These are phyloP conservation scores for Melospiza georgiana DNA, from an alignment of 2,113 vertebrate genomes.

Conservation along the genomic window DNA sequence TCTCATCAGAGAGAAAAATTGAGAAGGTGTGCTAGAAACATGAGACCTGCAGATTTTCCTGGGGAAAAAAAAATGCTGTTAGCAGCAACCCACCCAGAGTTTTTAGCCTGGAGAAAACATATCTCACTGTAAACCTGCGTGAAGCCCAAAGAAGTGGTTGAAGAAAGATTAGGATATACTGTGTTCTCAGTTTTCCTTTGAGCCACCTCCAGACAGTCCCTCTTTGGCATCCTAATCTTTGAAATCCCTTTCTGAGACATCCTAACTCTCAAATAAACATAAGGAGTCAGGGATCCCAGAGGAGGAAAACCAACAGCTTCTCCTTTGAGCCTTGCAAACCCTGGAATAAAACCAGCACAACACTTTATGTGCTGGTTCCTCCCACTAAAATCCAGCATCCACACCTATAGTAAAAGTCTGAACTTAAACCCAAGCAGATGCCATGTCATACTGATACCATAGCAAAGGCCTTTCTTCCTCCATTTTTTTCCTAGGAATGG, in stretches of 20 bases:
- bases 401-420: neutral
- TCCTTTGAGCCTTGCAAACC: neutral
- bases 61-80: neutral
- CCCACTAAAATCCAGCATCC: neutral
- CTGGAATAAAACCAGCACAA: neutral
- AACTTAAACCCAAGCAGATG: neutral
- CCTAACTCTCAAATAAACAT: neutral
- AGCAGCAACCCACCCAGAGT: neutral
- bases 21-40: neutral
- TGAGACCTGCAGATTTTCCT: neutral
- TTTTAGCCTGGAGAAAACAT: neutral
- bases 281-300: neutral
- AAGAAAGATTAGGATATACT: neutral
- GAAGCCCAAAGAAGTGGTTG: neutral
- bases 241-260: neutral
- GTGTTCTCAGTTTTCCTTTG: neutral
- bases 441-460: neutral
- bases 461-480: neutral
- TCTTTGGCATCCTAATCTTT: neutral
- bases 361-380: neutral
- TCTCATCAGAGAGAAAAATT: neutral
- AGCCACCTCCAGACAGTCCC: neutral
- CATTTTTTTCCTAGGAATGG: neutral
- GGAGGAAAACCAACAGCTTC: neutral
- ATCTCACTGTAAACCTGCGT: neutral